These are phyloP conservation scores for Ametastegia equiseti DNA, from an alignment of 2,888 invertebrate genomes.

Conservation along the genomic window DNA sequence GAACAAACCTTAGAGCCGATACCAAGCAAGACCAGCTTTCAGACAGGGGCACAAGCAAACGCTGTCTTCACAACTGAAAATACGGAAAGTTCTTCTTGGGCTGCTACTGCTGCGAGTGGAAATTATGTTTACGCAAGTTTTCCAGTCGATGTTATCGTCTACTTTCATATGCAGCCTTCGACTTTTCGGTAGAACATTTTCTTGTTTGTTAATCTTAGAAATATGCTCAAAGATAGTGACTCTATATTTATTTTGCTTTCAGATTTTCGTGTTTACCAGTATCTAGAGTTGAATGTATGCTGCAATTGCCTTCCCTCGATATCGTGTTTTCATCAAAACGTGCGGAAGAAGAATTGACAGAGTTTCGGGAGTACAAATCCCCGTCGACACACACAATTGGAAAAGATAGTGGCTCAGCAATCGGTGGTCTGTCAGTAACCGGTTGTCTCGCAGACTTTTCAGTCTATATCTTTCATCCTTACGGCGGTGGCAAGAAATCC, in stretches of 20 bases:
- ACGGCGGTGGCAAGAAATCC: conserved; percentile 92
- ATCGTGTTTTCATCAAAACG: conserved; percentile 97
- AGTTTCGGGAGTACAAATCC: conserved; percentile 75
- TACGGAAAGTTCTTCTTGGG: conserved; percentile 72
- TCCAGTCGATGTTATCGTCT: conserved; percentile 98
- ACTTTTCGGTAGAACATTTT: conserved; percentile 81
- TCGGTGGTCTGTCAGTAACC: conserved; percentile 94
- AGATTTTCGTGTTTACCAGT: conserved; percentile 97
- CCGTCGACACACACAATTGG: conserved; percentile 61
- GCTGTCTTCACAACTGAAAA: conserved; percentile 68
- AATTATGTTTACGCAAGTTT: conserved; percentile 93
- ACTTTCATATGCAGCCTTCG: conserved; percentile 98
- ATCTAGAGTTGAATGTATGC: conserved; percentile 96
- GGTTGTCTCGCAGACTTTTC: conserved; percentile 98
- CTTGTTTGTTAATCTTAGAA: background rate
- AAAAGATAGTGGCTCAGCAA: conserved; percentile 81
- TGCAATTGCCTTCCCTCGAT: conserved; percentile 97
- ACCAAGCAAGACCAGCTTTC: conserved; percentile 81
- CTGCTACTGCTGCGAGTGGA: conserved; percentile 70
- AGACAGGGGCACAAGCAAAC: conserved; percentile 65
- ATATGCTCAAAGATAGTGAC: background rate
- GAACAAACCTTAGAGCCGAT: conserved; percentile 98
- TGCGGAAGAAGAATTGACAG: conserved; percentile 84
- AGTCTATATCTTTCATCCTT: conserved; percentile 98
- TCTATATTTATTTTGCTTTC: conserved; percentile 43